Conservation (phyloP, 2,797 vertebrate species). For the Tapirus indicus region DNA sequence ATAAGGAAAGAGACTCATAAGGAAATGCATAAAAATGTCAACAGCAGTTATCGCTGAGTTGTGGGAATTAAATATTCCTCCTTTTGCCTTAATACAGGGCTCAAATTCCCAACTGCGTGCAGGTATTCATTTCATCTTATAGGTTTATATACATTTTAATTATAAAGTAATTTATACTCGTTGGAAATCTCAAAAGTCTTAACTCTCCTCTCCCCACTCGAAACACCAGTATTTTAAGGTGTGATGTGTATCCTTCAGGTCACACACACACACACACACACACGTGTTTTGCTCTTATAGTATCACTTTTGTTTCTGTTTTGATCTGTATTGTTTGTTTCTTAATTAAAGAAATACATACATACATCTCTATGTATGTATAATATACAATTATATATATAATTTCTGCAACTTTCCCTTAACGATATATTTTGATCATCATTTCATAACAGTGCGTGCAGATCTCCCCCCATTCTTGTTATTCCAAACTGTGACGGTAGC, state of each 20-base stretch:
- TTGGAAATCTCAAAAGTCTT: slow-evolving; percentile 12
- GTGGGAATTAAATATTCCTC: slow-evolving; percentile 41
- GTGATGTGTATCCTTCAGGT: background rate
- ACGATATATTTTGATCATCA: background rate
- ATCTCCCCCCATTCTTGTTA: background rate
- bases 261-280: background rate
- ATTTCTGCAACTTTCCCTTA: background rate
- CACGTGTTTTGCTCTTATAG: background rate
- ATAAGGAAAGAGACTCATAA: slow-evolving; percentile 6
- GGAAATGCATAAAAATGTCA: slow-evolving; percentile 59
- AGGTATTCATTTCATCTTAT: slow-evolving; percentile 48
- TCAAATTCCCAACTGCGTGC: background rate
- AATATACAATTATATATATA: accelerated
- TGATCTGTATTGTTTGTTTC: background rate
- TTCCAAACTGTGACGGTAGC: background rate
- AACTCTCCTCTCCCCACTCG: background rate
- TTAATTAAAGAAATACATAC: slow-evolving; percentile 31
- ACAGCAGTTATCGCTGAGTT: slow-evolving; percentile 40
- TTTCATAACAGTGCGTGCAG: background rate
- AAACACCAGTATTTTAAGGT: background rate
- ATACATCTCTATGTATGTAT: background rate
- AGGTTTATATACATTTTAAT: slow-evolving; percentile 72
- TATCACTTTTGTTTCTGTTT: background rate
- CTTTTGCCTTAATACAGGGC: background rate
- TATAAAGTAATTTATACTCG: slow-evolving; percentile 61